phyloP scores from a whole-genome alignment of 2,888 invertebrate species.

The Eumacrocentrus americanus region DNA sequence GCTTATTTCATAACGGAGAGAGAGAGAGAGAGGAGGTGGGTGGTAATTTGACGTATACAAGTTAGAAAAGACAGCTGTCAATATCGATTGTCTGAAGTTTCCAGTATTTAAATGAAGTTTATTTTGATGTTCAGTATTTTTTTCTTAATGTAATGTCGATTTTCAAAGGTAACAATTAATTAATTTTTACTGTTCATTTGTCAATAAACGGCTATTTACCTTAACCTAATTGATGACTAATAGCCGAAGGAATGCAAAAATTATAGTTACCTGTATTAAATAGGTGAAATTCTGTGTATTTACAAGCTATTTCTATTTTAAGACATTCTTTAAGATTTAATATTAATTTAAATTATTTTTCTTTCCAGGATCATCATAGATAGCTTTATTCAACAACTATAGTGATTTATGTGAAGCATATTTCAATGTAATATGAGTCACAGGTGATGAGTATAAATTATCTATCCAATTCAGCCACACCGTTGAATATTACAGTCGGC shows the following conservation, averaged over 20 bases:
- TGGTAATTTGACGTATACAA: conserved; percentile 20
- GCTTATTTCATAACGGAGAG: conserved; percentile 2
- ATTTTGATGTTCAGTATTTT: background rate
- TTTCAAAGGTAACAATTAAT: background rate
- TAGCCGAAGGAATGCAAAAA: background rate
- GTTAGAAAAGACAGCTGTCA: conserved; percentile 27
- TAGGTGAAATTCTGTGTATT: background rate
- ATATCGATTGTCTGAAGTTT: conserved; percentile 4
- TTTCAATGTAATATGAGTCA: conserved; percentile 43
- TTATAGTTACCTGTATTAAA: background rate
- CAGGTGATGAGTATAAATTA: conserved; percentile 56
- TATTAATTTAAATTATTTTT: background rate
- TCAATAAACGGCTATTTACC: background rate
- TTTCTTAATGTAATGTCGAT: background rate
- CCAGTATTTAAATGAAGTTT: background rate
- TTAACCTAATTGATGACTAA: conserved; percentile 6
- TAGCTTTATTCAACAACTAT: background rate
- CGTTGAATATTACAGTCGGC: conserved; percentile 29
- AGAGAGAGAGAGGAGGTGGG: too few relatives aligned
- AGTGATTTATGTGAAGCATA: conserved; percentile 2
- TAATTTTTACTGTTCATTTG: background rate
- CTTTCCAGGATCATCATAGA: background rate
- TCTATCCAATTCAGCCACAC: conserved; percentile 40
- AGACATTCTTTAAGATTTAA: background rate
- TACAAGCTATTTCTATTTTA: too few relatives aligned